A percentile compares a stretch with the other conserved stretches of the same genome.
phyloP scores from a whole-genome alignment of 2,888 invertebrate genomes.

The Anthophora plumipes region DNA sequence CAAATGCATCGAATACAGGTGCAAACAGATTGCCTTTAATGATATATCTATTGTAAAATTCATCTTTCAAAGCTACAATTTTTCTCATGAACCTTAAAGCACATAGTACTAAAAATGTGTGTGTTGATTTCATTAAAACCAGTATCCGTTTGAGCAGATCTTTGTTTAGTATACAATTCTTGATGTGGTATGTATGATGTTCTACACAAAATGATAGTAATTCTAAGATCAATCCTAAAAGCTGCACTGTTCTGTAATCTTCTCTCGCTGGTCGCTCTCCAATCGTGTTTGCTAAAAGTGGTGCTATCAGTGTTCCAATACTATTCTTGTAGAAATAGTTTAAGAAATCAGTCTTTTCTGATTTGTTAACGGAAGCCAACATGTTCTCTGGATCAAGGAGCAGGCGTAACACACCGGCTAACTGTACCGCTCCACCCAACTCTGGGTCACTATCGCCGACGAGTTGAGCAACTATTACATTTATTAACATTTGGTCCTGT shows the following conservation, averaged over 20 bases:
- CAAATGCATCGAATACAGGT: constrained; percentile 98
- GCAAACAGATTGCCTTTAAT: constrained; percentile 97
- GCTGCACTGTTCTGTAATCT: constrained; percentile 98
- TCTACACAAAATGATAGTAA: constrained; percentile 99
- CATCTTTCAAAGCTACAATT: constrained; percentile 98
- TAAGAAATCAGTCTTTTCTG: constrained; percentile 99
- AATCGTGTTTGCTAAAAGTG: constrained; percentile 96
- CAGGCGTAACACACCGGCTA: constrained; percentile 97
- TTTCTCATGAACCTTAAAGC: constrained; percentile 98
- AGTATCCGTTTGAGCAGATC: constrained; percentile 97
- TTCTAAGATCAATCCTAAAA: constrained; percentile 97
- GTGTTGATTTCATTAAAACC: constrained; percentile 97
- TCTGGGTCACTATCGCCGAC: constrained; percentile 98
- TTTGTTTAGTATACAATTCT: constrained; percentile 98
- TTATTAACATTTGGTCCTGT: constrained; percentile 97
- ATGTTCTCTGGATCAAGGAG: constrained; percentile 99
- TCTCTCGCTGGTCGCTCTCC: constrained; percentile 96
- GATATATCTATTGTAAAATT: constrained; percentile 98
- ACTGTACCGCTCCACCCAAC: constrained; percentile 97
- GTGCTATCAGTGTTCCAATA: constrained; percentile 97
- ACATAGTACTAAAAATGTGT: constrained; percentile 98
- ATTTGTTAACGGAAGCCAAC: constrained; percentile 96
- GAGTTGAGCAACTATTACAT: constrained; percentile 99
- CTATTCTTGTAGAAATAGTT: constrained; percentile 99
- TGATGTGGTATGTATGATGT: constrained; percentile 99